Evolutionary conservation across 2,888 invertebrate species (phyloP).

Genomic region (Archaeoteleia sp.): DNA sequence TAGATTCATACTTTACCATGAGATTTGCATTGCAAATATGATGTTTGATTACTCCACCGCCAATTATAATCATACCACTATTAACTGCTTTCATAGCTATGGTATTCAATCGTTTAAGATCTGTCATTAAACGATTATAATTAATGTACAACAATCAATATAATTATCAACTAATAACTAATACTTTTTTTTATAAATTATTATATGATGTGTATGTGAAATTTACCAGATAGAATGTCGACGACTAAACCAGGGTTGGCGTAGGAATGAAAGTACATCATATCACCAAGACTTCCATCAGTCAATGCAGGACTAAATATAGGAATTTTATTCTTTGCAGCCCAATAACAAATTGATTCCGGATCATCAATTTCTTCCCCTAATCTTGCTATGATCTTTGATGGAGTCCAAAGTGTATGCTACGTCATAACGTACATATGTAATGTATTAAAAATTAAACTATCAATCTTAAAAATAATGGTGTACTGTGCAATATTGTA

Average conservation of each 20-base stretch:
- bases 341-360: conserved; percentile 97
- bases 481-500: no score
- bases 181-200: neutral
- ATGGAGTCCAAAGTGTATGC: conserved; percentile 92
- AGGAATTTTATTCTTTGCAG: conserved; percentile 96
- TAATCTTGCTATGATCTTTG: conserved; percentile 87
- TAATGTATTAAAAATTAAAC: conserved; percentile 2
- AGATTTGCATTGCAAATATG: conserved; percentile 99
- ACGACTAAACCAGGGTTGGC: conserved; percentile 93
- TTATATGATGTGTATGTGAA: neutral
- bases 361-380: conserved; percentile 94
- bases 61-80: conserved; percentile 97
- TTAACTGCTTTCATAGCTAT: conserved; percentile 95
- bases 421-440: conserved; percentile 60
- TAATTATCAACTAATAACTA: conserved; percentile 3
- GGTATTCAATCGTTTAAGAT: conserved; percentile 91
- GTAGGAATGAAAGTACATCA: conserved; percentile 99
- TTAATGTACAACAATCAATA: neutral
- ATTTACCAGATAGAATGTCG: conserved; percentile 89
- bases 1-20: no score
- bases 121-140: conserved; percentile 73
- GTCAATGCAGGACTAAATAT: conserved; percentile 98
- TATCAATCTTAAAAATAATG: no score
- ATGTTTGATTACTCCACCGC: conserved; percentile 98
- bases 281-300: conserved; percentile 97